Conservation (phyloP, 2,888 invertebrate genomes). For the Abscondita cerata region DNA sequence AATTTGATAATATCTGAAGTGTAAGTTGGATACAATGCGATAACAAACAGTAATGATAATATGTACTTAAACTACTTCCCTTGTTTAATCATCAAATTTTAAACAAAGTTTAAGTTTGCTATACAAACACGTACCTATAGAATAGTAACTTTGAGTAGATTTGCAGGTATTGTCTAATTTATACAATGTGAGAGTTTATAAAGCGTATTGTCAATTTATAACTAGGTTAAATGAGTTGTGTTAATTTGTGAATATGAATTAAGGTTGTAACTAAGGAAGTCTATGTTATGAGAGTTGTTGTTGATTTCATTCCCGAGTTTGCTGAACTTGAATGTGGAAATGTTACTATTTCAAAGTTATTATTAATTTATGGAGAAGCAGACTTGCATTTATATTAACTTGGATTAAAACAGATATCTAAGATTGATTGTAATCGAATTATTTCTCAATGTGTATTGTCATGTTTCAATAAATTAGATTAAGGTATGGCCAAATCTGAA, state of each 20-base stretch:
- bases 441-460: too few relatives aligned
- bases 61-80: too few relatives aligned
- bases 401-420: too few relatives aligned
- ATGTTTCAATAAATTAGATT: too few relatives aligned
- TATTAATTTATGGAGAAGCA: not conserved
- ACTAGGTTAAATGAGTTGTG: constrained; percentile 41
- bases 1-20: too few relatives aligned
- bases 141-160: constrained; percentile 25
- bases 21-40: too few relatives aligned
- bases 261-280: constrained; percentile 22
- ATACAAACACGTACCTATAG: constrained; percentile 24
- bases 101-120: constrained; percentile 23
- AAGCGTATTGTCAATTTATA: constrained; percentile 40
- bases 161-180: constrained; percentile 30
- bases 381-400: not conserved
- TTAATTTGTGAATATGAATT: constrained; percentile 34
- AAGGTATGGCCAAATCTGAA: too few relatives aligned
- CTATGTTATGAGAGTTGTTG: constrained; percentile 21
- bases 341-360: not conserved
- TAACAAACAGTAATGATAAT: too few relatives aligned
- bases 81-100: not conserved
- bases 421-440: too few relatives aligned
- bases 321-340: constrained; percentile 9
- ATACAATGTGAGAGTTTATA: constrained; percentile 32
- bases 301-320: constrained; percentile 18